Conservation (phyloP, 2,888 invertebrate species). For the Drosophila subsilvestris region DNA sequence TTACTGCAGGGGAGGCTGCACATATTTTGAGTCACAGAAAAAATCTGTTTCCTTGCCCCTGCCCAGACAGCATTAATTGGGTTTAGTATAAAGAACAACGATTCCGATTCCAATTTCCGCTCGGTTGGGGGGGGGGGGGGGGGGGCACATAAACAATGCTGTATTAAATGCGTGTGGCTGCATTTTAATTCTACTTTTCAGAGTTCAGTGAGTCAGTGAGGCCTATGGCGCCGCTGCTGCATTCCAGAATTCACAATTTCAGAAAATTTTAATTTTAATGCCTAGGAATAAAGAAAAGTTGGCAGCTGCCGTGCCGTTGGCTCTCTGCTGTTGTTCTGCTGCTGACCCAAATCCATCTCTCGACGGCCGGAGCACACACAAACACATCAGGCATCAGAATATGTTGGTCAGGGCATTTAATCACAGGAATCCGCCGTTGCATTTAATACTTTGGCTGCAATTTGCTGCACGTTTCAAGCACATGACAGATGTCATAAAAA, state of each 20-base stretch:
- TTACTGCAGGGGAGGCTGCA: no score
- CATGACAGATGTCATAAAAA: constrained; percentile 40
- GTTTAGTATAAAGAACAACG: constrained; percentile 14
- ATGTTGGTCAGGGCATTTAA: constrained; percentile 47
- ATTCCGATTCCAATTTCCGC: not conserved
- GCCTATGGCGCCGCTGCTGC: constrained; percentile 31
- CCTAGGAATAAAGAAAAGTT: constrained; percentile 45
- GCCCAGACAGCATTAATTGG: constrained; percentile 1
- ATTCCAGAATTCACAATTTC: constrained; percentile 28
- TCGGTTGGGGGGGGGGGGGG: no score
- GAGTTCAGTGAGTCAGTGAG: constrained; percentile 8
- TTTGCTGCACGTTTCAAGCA: constrained; percentile 25
- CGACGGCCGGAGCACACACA: constrained; percentile 28
- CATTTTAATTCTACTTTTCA: constrained; percentile 40
- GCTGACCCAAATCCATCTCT: constrained; percentile 52
- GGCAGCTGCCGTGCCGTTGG: constrained; percentile 37
- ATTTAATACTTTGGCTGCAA: constrained; percentile 30
- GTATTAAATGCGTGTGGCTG: constrained; percentile 37
- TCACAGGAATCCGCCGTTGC: constrained; percentile 38
- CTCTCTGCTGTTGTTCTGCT: constrained; percentile 4
- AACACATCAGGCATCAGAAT: constrained; percentile 24
- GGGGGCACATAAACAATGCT: constrained; percentile 8
- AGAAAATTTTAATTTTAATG: constrained; percentile 43
- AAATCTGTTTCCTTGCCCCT: not conserved
- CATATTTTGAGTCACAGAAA: no score